phyloP scores from a whole-genome alignment of 2,113 vertebrate species.

The Petrocephalus zakoni region DNA sequence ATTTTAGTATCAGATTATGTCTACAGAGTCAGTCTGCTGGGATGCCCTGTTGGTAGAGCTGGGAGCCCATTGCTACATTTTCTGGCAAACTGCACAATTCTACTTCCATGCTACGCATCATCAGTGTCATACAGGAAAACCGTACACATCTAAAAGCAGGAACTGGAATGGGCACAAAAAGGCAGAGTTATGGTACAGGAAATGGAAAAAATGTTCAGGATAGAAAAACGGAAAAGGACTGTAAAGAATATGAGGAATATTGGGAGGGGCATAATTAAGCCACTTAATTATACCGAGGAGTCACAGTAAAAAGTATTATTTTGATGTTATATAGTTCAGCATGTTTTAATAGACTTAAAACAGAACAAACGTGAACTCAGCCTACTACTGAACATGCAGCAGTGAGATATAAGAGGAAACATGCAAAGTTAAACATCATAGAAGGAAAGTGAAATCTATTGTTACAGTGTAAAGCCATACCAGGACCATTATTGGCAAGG shows the following conservation, averaged over 20 bases:
- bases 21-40: not conserved
- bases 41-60: not conserved
- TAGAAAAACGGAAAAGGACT: not conserved
- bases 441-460: too few species aligned
- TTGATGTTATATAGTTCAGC: not conserved
- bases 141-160: not conserved
- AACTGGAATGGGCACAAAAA: not conserved
- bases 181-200: not conserved
- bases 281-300: not conserved
- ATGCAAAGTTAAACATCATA: not conserved
- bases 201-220: too few species aligned
- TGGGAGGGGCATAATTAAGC: not conserved
- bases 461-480: too few species aligned
- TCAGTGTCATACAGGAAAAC: not conserved
- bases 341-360: not conserved
- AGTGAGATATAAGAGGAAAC: too few species aligned
- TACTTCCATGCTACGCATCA: not conserved
- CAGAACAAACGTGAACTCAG: not conserved
- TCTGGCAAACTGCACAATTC: not conserved
- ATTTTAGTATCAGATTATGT: not conserved
- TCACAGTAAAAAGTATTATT: not conserved
- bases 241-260: not conserved
- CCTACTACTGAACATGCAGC: not conserved
- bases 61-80: not conserved
- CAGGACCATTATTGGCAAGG: too few species aligned